Percentiles rank a stretch among this genome's conserved stretches.
phyloP scores from a whole-genome alignment of 2,113 vertebrate genomes.

The Tamias sibiricus region DNA sequence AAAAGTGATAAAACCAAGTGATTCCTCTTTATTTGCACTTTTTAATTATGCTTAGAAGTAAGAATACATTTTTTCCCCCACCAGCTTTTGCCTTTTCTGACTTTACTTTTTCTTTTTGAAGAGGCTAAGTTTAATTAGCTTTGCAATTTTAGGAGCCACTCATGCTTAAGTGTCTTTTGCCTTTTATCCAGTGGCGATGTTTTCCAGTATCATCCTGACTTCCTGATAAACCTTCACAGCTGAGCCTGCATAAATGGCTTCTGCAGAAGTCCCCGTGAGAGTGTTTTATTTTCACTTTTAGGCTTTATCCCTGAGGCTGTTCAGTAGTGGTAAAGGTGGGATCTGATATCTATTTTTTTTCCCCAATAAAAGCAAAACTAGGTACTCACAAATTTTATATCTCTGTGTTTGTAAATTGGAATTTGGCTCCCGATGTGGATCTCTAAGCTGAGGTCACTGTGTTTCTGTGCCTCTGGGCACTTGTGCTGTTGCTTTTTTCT shows the following conservation, averaged over 20 bases:
- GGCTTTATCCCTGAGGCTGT: constrained; percentile 28
- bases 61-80: constrained; percentile 13
- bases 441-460: not conserved
- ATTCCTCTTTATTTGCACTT: constrained; percentile 14
- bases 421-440: not conserved
- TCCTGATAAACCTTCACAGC: constrained; percentile 24
- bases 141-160: constrained; percentile 49
- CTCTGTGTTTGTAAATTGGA: constrained; percentile 30
- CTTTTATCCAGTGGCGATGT: not conserved
- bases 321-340: not conserved
- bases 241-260: not conserved
- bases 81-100: constrained; percentile 28
- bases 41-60: not conserved
- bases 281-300: constrained; percentile 55
- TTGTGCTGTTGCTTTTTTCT: not conserved
- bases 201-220: not conserved
- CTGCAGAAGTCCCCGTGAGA: not conserved
- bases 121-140: constrained; percentile 63
- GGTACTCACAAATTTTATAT: not conserved
- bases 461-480: not conserved
- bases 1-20: not conserved
- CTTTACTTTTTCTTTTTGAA: not conserved
- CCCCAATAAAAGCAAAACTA: not conserved
- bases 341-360: not conserved
- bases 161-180: constrained; percentile 34